Base-by-base conservation (phyloP, 2,797 vertebrate species). In the Lerista edwardsae region DNA sequence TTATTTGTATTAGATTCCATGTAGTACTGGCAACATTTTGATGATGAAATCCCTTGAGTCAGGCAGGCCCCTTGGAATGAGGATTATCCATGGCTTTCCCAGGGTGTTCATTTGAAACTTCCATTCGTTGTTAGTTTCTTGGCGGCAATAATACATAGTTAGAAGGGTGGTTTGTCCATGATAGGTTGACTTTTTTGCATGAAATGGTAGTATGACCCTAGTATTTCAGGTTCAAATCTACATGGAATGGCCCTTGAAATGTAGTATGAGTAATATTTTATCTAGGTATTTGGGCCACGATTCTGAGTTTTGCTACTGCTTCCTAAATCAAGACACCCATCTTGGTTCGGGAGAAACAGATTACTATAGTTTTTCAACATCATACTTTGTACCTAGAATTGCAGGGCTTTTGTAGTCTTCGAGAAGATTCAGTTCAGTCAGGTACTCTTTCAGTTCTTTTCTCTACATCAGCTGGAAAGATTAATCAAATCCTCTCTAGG, bases 311-410 rank as follows among this genome's bases (percentile, higher is more conserved):
- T 25, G 6, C 3, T 21, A 57, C 25, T 91, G 34, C 87, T 93
- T 91, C 84, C 88, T 0, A 0, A 82, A 84, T 36, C 15, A 0
- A 89, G 87, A 90, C 90, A 92, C 75, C 36, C 84, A 90, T 88
- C 90, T 88, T 90, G 86, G 89, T 86, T 92, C 91, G 88, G 90
- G 85, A 90, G 91, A 91, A 90, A 86, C 81, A 88, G 89, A 87
- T 93, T 91, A 88, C 89, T 90, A 84, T 92, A 89, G 81, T 89
- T 91, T 92, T 87, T 89, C 92, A 82, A 51, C 86, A 88, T 90
- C 89, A 91, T 91, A 90, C 87, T 86, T 89, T 91, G 77, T 87
- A 87, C 87, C 82, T 76, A 89, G 87, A 90, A 88, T 93, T 90
- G 90, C 89, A 92, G 87, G 89, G 81, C 83, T 91, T 90, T 86